phyloP scores from a whole-genome alignment of 2,888 invertebrate genomes.

The Alviniconcha strummeri region DNA sequence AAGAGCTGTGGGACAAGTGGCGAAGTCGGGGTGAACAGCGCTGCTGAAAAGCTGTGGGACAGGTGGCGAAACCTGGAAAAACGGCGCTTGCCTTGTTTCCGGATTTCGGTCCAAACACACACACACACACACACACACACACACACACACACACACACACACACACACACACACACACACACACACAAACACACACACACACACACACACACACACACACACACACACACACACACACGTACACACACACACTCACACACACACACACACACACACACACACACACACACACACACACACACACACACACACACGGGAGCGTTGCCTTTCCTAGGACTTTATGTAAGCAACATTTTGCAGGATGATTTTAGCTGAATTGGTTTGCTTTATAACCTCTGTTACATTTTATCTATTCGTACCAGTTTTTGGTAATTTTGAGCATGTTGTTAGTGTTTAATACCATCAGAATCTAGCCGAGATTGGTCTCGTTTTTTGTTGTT shows the following conservation, averaged over 20 bases:
- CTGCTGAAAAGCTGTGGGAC: constrained; percentile 37
- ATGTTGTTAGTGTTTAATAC: too few species aligned
- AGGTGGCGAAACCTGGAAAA: neutral
- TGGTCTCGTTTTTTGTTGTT: too few species aligned
- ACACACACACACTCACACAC: neutral
- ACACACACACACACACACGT: neutral
- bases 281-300: neutral
- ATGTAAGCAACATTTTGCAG: too few species aligned
- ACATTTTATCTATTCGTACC: too few species aligned
- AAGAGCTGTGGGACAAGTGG: constrained; percentile 64
- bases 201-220: neutral
- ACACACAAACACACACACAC: neutral
- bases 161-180: neutral
- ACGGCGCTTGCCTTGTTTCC: neutral
- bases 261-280: neutral
- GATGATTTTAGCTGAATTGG: too few species aligned
- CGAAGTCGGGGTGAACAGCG: constrained; percentile 46
- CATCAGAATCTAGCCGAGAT: too few species aligned
- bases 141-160: neutral
- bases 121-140: constrained; percentile 5
- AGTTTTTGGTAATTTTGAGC: too few species aligned
- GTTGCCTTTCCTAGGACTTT: too few species aligned
- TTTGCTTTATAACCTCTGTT: too few species aligned
- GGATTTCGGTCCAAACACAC: neutral
- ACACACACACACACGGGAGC: neutral